Percentiles rank a stretch among this genome's conserved stretches.
These are phyloP conservation scores for Diplazon laetatorius DNA, from an alignment of 2,888 invertebrate species.

Conservation along the genomic window DNA sequence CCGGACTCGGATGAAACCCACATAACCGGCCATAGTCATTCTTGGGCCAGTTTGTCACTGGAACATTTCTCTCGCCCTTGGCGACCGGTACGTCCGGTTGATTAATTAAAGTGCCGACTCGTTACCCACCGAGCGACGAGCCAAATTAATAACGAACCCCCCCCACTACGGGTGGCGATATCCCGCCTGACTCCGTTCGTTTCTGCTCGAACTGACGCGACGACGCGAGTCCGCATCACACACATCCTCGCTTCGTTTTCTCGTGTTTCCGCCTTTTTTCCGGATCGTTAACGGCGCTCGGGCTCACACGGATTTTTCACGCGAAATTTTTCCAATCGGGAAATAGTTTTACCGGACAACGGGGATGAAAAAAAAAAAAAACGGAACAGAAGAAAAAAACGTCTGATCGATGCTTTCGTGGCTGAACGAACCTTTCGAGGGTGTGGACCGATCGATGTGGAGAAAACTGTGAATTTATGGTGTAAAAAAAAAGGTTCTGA, in stretches of 20 bases:
- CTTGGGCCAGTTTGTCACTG: conserved; percentile 13
- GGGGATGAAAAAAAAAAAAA: no score
- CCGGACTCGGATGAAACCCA: background rate
- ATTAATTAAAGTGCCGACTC: conserved; percentile 41
- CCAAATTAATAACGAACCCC: conserved; percentile 46
- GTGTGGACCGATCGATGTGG: no score
- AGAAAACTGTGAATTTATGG: no score
- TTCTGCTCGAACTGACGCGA: background rate
- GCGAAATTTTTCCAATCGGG: background rate
- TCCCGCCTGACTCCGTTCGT: background rate
- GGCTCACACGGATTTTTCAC: background rate
- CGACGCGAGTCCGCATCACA: no score
- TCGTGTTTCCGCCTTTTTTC: background rate
- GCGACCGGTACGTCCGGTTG: conserved; percentile 26
- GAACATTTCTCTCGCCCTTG: background rate
- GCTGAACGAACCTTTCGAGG: no score
- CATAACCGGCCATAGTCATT: background rate
- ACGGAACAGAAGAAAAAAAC: no score
- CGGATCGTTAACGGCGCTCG: background rate
- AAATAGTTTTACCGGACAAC: no score
- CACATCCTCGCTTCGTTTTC: no score
- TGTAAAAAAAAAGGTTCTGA: no score
- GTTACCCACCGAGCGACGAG: conserved; percentile 11
- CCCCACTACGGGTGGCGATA: background rate
- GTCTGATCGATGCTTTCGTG: no score